phyloP scores from a whole-genome alignment of 2,888 invertebrate species.

The Darwinula stevensoni region DNA sequence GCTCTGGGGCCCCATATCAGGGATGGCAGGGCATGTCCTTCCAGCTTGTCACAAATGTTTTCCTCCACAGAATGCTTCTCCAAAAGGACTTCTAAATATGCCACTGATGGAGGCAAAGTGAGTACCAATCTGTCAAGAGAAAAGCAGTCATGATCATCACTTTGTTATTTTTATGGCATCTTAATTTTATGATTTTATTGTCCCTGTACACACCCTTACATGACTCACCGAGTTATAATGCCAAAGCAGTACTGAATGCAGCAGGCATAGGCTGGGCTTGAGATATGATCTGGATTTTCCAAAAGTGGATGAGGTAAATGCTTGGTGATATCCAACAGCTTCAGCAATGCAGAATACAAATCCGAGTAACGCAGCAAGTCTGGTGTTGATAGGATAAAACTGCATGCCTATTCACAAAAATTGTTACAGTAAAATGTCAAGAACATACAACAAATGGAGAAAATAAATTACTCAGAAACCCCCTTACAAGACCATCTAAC shows the following conservation, averaged over 20 bases:
- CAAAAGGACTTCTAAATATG: slow-evolving; percentile 21
- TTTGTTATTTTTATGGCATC: no score
- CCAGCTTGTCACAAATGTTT: no score
- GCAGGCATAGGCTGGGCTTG: no score
- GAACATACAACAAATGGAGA: no score
- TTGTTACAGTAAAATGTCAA: no score
- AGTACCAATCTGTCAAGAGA: slow-evolving; percentile 34
- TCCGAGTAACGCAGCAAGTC: slow-evolving; percentile 67
- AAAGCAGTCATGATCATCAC: no score
- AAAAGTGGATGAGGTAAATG: slow-evolving; percentile 18
- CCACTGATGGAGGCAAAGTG: slow-evolving; percentile 61
- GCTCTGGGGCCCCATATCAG: slow-evolving; percentile 69
- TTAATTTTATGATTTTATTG: no score
- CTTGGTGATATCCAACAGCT: slow-evolving; percentile 48
- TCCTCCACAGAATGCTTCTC: no score
- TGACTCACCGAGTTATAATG: no score
- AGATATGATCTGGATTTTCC: no score
- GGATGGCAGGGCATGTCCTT: slow-evolving; percentile 33
- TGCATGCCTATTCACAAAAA: slow-evolving; percentile 45
- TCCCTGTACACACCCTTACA: no score
- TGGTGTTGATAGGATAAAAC: slow-evolving; percentile 69
- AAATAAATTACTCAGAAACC: no score
- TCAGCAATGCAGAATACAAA: slow-evolving; percentile 52
- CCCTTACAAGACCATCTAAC: slow-evolving; percentile 31
- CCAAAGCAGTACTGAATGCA: slow-evolving; percentile 74